A percentile compares a stretch with the other conserved stretches of the same genome.
Conservation (phyloP, 2,113 vertebrate species). For the Callochromis pleurospilus region DNA sequence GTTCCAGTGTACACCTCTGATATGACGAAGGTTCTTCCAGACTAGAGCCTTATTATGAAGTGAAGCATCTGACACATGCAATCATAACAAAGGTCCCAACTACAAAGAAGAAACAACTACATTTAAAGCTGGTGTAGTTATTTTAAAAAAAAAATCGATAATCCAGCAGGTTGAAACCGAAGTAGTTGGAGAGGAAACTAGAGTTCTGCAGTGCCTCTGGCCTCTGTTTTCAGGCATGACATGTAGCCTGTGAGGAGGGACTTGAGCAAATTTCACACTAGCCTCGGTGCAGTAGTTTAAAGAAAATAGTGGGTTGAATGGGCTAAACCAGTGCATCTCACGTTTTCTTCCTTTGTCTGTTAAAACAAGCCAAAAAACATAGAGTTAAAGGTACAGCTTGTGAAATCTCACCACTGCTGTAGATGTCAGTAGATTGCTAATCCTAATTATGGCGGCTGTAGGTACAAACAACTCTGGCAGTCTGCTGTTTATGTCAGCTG, state of each 20-base stretch:
- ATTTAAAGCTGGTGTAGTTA: background rate
- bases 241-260: background rate
- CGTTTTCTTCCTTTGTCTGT: background rate
- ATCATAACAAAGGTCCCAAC: background rate
- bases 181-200: background rate
- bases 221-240: background rate
- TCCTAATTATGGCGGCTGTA: background rate
- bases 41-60: background rate
- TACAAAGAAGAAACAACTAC: background rate
- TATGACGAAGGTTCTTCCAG: background rate
- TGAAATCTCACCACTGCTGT: background rate
- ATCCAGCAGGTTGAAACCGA: background rate
- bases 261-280: background rate
- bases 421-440: background rate
- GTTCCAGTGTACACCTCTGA: background rate
- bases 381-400: background rate
- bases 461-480: background rate
- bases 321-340: background rate
- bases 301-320: background rate
- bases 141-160: background rate
- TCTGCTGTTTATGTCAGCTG: background rate
- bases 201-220: background rate
- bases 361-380: background rate
- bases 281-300: background rate
- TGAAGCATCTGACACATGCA: background rate